Evolutionary conservation across 2,113 vertebrate species (phyloP).

Genomic region (Leiothrix lutea): DNA sequence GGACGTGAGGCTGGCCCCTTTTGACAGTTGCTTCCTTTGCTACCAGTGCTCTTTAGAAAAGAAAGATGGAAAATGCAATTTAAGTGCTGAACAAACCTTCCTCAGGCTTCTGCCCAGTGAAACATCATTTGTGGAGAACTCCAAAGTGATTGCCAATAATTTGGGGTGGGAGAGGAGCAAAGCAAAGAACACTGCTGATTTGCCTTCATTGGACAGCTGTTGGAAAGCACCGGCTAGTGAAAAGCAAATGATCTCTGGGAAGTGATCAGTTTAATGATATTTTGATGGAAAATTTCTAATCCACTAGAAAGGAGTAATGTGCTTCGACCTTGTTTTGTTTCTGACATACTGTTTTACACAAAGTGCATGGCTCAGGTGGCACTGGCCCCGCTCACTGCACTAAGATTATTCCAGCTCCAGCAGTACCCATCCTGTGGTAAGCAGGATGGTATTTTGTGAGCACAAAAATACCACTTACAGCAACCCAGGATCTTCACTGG

Average conservation of each 20-base stretch:
- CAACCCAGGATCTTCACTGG: background rate
- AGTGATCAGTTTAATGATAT: background rate
- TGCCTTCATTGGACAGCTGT: background rate
- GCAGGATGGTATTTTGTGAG: too few species aligned
- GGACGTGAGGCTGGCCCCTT: accelerated
- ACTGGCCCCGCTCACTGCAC: accelerated
- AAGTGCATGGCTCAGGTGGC: accelerated
- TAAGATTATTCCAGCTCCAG: background rate
- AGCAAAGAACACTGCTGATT: background rate
- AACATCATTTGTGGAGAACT: background rate
- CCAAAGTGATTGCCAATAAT: background rate
- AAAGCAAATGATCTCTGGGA: background rate
- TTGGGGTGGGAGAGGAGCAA: background rate
- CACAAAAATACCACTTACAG: background rate
- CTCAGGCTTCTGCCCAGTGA: background rate
- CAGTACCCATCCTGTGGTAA: background rate
- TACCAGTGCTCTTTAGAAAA: background rate
- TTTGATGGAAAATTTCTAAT: background rate
- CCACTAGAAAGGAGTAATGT: background rate
- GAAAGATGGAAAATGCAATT: background rate
- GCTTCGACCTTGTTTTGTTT: background rate
- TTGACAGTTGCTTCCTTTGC: background rate
- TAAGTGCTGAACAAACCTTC: background rate
- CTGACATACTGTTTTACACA: background rate
- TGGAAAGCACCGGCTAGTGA: background rate